Conservation (phyloP, 1,140 invertebrate genomes). For the Drosophila biarmipes region DNA sequence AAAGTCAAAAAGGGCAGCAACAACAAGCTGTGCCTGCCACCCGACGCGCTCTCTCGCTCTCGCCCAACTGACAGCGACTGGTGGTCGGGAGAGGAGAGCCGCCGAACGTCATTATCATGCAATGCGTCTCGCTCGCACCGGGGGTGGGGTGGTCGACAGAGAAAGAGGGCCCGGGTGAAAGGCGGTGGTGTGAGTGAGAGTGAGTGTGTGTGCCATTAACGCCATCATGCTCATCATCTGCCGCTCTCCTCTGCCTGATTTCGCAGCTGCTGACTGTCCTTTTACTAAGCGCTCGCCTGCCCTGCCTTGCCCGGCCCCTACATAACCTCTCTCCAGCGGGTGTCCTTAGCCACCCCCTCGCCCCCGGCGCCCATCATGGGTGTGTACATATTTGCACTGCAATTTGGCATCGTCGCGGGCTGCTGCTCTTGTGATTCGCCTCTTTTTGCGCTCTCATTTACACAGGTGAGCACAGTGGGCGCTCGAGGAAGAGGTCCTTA, state of each 20-base stretch:
- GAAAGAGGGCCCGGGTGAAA: neutral
- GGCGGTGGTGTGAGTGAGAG: constrained; percentile 9
- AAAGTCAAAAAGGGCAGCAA: constrained; percentile 54
- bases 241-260: constrained; percentile 15
- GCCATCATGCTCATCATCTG: constrained; percentile 64
- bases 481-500: constrained; percentile 4
- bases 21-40: constrained; percentile 32
- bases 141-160: constrained; percentile 13
- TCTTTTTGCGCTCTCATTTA: constrained; percentile 82
- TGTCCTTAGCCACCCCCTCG: neutral
- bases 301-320: constrained; percentile 58
- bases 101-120: constrained; percentile 68
- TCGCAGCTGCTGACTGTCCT: constrained; percentile 68
- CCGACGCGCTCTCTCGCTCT: constrained; percentile 70
- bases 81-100: constrained; percentile 21
- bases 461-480: constrained; percentile 69
- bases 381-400: constrained; percentile 81
- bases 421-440: constrained; percentile 79
- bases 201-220: constrained; percentile 50
- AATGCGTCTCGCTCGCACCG: constrained; percentile 43
- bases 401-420: constrained; percentile 75
- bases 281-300: constrained; percentile 66
- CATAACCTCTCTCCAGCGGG: constrained; percentile 21
- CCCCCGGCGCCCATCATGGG: constrained; percentile 10
- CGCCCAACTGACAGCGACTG: constrained; percentile 61